Evolutionary conservation across 2,113 vertebrate genomes (phyloP).

Genomic region (Naja naja): DNA sequence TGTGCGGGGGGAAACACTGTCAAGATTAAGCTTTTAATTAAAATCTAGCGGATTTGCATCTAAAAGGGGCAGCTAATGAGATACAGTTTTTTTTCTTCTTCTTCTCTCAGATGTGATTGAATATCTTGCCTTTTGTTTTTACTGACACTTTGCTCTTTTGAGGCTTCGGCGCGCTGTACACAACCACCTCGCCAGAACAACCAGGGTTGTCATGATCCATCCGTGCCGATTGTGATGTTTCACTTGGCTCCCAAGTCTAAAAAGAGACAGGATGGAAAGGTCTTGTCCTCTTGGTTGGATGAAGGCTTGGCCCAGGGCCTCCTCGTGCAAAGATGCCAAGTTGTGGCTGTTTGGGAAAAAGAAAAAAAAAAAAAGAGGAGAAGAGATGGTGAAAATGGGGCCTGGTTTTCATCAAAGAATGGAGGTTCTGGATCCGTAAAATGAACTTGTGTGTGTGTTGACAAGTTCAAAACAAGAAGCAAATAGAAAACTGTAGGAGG

Average conservation of each 20-base stretch:
- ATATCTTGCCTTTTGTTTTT: neutral
- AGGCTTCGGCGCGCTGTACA: rapidly evolving
- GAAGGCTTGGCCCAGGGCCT: neutral
- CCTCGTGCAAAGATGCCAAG: neutral
- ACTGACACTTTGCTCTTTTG: neutral
- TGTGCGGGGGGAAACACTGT: neutral
- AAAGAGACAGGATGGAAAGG: neutral
- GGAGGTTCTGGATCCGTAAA: neutral
- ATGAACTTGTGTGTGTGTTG: neutral
- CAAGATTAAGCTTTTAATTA: neutral
- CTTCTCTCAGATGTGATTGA: neutral
- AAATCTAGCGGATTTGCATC: rapidly evolving
- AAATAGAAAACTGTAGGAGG: too few relatives aligned
- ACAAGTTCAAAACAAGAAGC: neutral
- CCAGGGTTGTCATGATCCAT: neutral
- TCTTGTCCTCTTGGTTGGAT: neutral
- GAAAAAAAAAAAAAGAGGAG: neutral
- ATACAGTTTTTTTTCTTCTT: neutral
- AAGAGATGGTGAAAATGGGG: neutral
- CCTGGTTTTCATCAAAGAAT: neutral
- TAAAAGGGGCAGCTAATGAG: rapidly evolving
- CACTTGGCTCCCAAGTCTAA: neutral
- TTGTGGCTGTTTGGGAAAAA: neutral
- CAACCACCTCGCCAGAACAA: neutral
- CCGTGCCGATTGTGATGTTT: neutral